Conservation (phyloP, 2,888 invertebrate species). For the Pegoplata infirma region DNA sequence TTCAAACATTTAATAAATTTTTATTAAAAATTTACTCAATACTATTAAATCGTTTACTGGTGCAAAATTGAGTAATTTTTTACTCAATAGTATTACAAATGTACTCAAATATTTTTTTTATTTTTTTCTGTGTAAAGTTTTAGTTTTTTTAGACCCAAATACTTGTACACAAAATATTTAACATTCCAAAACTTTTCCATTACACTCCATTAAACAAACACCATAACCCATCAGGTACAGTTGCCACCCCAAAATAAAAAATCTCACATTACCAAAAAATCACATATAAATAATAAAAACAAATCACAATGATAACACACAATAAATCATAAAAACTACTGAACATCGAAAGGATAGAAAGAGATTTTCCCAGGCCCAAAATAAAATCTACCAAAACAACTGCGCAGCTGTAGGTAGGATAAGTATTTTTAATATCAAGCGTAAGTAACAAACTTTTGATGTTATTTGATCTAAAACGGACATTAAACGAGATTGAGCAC, state of each 20-base stretch:
- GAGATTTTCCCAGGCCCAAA: slow-evolving; percentile 61
- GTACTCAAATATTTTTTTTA: no score
- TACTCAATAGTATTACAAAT: no score
- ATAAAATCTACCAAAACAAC: slow-evolving; percentile 35
- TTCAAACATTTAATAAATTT: no score
- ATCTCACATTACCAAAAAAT: slow-evolving; percentile 2
- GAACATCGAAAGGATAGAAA: not conserved
- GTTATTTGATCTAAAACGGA: slow-evolving; percentile 63
- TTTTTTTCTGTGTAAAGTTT: no score
- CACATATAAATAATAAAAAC: slow-evolving; percentile 25
- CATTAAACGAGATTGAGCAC: slow-evolving; percentile 49
- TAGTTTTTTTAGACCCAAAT: slow-evolving; percentile 9
- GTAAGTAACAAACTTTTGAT: slow-evolving; percentile 41
- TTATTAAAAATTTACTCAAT: no score
- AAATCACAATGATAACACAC: slow-evolving; percentile 33
- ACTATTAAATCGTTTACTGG: no score
- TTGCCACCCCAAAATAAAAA: slow-evolving; percentile 22
- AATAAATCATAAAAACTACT: slow-evolving; percentile 37
- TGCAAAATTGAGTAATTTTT: no score
- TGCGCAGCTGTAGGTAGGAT: slow-evolving; percentile 55
- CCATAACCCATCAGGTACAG: slow-evolving; percentile 36
- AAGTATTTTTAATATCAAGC: slow-evolving; percentile 47
- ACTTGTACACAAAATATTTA: not conserved
- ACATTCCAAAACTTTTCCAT: slow-evolving; percentile 22
- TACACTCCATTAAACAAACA: not conserved